Conservation (phyloP, 2,797 vertebrate genomes). For the Danionella dracula region DNA sequence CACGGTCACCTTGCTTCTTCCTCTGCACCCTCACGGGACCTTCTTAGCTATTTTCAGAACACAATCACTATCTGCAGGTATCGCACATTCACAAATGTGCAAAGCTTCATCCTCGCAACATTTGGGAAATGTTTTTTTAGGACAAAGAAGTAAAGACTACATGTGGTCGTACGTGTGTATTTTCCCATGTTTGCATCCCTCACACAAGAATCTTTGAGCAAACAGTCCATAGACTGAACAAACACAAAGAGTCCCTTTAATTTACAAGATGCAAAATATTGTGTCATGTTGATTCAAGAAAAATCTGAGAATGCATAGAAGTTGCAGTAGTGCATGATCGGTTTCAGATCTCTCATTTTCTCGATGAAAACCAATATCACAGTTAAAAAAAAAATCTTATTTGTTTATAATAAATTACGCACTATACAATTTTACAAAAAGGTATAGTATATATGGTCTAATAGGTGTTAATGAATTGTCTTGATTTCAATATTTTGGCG, state of each 20-base stretch:
- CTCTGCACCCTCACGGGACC: conserved; percentile 43
- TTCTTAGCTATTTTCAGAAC: conserved; percentile 47
- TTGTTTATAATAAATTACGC: too few species aligned
- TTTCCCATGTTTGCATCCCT: neutral
- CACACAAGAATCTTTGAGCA: neutral
- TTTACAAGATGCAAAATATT: neutral
- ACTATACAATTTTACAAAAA: too few species aligned
- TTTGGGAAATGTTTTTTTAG: neutral
- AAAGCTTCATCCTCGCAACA: neutral
- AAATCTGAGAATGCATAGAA: too few species aligned
- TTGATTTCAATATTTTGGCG: too few species aligned
- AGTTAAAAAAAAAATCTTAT: too few species aligned
- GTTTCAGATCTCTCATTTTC: too few species aligned
- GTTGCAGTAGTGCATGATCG: too few species aligned
- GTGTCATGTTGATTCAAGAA: too few species aligned
- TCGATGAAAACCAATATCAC: too few species aligned
- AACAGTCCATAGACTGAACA: neutral
- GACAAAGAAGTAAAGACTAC: neutral
- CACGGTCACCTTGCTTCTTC: conserved; percentile 42
- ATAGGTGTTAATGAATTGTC: too few species aligned
- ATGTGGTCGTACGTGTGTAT: neutral
- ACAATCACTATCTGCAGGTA: conserved; percentile 24
- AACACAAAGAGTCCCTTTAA: neutral
- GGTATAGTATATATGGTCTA: too few species aligned
- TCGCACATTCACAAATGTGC: neutral